Evolutionary conservation across 2,113 vertebrate genomes (phyloP), one percentile per base, ranked within the genome.

Genomic region (Holacanthus passer): DNA sequence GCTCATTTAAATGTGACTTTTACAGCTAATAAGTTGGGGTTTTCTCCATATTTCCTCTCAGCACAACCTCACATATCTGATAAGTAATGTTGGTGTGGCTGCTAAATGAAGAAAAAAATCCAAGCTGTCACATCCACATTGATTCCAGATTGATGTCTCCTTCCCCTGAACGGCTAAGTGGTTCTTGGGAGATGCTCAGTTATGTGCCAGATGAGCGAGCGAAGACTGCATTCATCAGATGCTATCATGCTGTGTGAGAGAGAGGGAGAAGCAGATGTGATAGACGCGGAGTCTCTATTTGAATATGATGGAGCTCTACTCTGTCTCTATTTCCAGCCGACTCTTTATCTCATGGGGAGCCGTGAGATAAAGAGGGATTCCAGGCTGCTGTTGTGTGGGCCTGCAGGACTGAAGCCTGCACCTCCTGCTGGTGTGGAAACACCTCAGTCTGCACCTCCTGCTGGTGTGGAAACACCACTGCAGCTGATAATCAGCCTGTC

Each of bases 251-350:
- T 41, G 11, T 64, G 29, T 76, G 77, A 71, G 37, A 77, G 47
- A 56, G 53, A 43, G 35, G 24, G 35, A 69, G 60, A 64, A 13
- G 22, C 47, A 59, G 29, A 80, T 67, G 55, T 77, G 85, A 88
- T 62, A 70, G 86, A 88, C 62, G 32, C 12, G 0, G 68, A 79
- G 77, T 77, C 62, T 68, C 70, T 71, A 77, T 87, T 88, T 88
- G 68, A 86, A 84, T 75, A 80, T 80, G 89, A 90, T 84, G 87
- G 83, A 85, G 88, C 77, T 90, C 88, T 63, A 83, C 85, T 86
- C 75, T 58, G 76, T 82, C 88, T 93, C 87, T 93, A 91, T 93
- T 91, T 93, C 84, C 87, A 94, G 90, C 85, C n/a, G 17, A 2
- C 53, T 77, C 80, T 87, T 93, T 92, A 93, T 94, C 92, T 92